Evolutionary conservation across 2,797 vertebrate genomes (phyloP).

Genomic region (Platyrinchus mystaceus): DNA sequence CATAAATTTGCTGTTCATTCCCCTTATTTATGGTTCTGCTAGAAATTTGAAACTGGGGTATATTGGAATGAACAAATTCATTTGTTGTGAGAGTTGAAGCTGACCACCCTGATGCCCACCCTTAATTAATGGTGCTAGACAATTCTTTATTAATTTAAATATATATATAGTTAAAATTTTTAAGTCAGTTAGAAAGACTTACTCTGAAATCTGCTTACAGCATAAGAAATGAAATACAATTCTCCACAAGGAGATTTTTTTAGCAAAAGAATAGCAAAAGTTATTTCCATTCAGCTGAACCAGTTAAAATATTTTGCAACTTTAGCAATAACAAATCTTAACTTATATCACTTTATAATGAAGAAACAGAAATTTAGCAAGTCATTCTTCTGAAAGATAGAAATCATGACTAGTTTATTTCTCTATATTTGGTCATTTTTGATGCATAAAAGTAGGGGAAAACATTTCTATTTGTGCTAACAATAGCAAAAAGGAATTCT

Average conservation of each 20-base stretch:
- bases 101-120: neutral
- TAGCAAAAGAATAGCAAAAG: neutral
- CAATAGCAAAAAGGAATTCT: neutral
- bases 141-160: neutral
- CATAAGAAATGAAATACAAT: neutral
- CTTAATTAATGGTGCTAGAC: neutral
- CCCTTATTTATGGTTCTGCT: neutral
- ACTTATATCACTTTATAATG: neutral
- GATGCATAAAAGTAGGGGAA: neutral
- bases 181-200: neutral
- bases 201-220: neutral
- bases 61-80: neutral
- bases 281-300: neutral
- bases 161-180: neutral
- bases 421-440: neutral
- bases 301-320: neutral
- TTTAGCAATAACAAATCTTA: neutral
- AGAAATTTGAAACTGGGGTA: neutral
- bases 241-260: neutral
- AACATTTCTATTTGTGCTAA: neutral
- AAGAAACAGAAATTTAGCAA: neutral
- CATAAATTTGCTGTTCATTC: neutral
- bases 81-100: neutral
- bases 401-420: neutral
- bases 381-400: neutral